phyloP scores from a whole-genome alignment of 2,888 invertebrate species.

The Apodemia mormo region DNA sequence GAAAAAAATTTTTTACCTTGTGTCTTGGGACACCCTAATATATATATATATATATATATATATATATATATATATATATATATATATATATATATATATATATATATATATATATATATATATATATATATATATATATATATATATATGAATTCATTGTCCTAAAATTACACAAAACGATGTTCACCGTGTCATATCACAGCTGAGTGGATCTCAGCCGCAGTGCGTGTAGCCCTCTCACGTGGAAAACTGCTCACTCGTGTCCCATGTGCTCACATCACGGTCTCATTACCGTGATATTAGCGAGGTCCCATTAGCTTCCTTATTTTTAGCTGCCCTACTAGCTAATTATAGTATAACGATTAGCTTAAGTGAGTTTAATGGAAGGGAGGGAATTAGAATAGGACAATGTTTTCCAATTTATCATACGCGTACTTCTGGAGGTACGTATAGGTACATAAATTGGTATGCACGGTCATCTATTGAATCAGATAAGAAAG shows the following conservation, averaged over 20 bases:
- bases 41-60: no score
- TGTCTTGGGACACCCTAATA: no score
- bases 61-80: background rate
- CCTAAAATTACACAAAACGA: background rate
- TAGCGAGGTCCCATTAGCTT: background rate
- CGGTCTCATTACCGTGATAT: slow-evolving; percentile 1
- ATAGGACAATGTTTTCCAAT: no score
- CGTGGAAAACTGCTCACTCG: slow-evolving; percentile 15
- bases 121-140: no score
- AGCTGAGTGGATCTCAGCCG: slow-evolving; percentile 1
- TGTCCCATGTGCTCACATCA: slow-evolving; percentile 10
- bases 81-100: background rate
- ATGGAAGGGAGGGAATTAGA: no score
- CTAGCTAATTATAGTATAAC: background rate
- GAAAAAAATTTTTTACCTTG: no score
- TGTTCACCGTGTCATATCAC: background rate
- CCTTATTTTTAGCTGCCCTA: slow-evolving; percentile 10
- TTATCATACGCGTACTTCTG: no score
- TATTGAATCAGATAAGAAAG: no score
- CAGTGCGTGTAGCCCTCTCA: slow-evolving; percentile 7
- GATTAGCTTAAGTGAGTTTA: background rate
- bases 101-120: no score
- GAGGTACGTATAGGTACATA: no score
- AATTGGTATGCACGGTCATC: no score
- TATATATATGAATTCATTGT: no score